Evolutionary conservation across 2,797 vertebrate genomes (phyloP).

Genomic region (Pantherophis alleghaniensis): DNA sequence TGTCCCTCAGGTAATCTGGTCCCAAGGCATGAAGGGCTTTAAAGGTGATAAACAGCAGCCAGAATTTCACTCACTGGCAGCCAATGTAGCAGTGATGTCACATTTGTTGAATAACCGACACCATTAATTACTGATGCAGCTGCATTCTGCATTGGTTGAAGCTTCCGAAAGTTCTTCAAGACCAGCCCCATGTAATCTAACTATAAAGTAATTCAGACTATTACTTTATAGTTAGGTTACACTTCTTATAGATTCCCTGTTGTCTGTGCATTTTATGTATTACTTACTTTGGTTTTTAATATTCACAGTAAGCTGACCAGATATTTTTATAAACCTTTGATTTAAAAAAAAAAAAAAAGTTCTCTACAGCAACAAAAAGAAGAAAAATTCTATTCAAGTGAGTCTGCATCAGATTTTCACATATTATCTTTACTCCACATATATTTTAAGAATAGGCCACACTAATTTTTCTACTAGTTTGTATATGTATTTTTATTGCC

Average conservation of each 20-base stretch:
- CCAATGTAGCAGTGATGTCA: background rate
- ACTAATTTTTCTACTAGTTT: background rate
- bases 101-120: background rate
- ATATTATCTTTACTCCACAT: rapidly evolving
- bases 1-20: background rate
- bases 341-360: background rate
- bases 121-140: background rate
- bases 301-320: background rate
- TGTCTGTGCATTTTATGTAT: background rate
- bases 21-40: background rate
- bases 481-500: background rate
- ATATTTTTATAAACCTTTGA: background rate
- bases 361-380: background rate
- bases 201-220: background rate
- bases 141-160: background rate
- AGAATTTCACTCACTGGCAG: background rate
- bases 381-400: background rate
- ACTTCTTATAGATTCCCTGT: background rate
- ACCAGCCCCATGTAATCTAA: background rate
- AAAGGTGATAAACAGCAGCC: background rate
- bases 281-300: background rate
- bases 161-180: background rate
- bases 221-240: background rate
- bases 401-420: background rate
- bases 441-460: rapidly evolving